Evolutionary conservation across 2,888 invertebrate species (phyloP).

Genomic region (Meganola albula): DNA sequence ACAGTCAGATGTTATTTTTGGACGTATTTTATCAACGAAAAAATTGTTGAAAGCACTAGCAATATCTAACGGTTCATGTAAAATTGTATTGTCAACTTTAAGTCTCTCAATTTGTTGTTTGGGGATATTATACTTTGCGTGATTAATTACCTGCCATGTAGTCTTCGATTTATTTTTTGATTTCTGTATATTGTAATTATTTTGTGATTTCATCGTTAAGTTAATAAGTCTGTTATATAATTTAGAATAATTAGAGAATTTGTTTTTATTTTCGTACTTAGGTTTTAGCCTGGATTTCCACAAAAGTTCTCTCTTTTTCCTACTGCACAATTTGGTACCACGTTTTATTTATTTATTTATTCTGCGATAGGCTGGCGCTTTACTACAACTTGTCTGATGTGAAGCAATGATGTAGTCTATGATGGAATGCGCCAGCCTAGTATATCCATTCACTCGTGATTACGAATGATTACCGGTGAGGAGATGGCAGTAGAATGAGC

Average conservation of each 20-base stretch:
- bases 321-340: slow-evolving; percentile 2
- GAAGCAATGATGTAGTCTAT: no score
- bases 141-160: slow-evolving; percentile 6
- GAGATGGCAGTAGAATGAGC: not conserved
- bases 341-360: slow-evolving; percentile 1
- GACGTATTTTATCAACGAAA: slow-evolving; percentile 4
- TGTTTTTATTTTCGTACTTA: no score
- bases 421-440: slow-evolving; percentile 3
- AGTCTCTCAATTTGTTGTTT: slow-evolving; percentile 1
- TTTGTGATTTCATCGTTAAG: slow-evolving; percentile 4
- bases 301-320: slow-evolving; percentile 2
- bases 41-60: slow-evolving; percentile 5
- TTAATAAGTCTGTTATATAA: slow-evolving; percentile 1
- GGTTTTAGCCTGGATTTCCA: slow-evolving; percentile 2
- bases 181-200: slow-evolving; percentile 1
- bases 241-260: not conserved
- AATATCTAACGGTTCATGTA: slow-evolving; percentile 2
- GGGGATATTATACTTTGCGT: slow-evolving; percentile 1
- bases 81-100: not conserved
- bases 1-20: no score
- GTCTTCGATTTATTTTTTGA: slow-evolving; percentile 4
- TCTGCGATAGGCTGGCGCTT: no score
- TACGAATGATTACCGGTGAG: not conserved
- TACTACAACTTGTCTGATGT: no score
- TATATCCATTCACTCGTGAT: not conserved